Percentiles rank a stretch among this genome's conserved stretches.
Evolutionary conservation across 30 jellyfish, hydroid and myxozoan genomes (phyloP).

Genomic region (Nemopilema nomurai): DNA sequence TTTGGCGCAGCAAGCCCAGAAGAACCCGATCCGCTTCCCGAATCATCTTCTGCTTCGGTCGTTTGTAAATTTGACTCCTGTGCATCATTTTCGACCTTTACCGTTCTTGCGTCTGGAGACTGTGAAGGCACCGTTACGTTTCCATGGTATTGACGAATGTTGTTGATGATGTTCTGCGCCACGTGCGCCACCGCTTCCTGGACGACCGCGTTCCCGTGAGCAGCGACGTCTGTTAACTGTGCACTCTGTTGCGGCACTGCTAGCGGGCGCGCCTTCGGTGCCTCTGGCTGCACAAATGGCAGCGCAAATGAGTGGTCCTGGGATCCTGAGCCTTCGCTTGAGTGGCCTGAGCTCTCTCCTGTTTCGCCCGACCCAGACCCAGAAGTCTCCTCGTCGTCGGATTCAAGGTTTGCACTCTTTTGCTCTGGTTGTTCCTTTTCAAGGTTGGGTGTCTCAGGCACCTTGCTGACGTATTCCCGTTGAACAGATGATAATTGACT

Average conservation of each 20-base stretch:
- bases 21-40: slow-evolving; percentile 58
- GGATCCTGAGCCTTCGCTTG: slow-evolving; percentile 67
- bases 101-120: slow-evolving; percentile 49
- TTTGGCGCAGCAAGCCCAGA: slow-evolving; percentile 40
- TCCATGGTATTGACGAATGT: slow-evolving; percentile 23
- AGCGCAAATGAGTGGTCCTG: slow-evolving; percentile 60
- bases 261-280: slow-evolving; percentile 49
- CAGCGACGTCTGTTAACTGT: slow-evolving; percentile 16
- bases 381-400: slow-evolving; percentile 50
- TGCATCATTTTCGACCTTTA: slow-evolving; percentile 35
- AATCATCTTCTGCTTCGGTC: slow-evolving; percentile 43
- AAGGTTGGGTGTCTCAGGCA: slow-evolving; percentile 18
- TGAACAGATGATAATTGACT: slow-evolving; percentile 24
- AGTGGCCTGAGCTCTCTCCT: slow-evolving; percentile 59
- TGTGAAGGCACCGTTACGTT: slow-evolving; percentile 37
- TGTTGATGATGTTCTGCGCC: slow-evolving; percentile 29
- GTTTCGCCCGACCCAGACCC: slow-evolving; percentile 92
- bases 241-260: slow-evolving; percentile 13
- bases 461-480: slow-evolving; percentile 39
- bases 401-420: slow-evolving; percentile 15
- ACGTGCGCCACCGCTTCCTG: slow-evolving; percentile 32
- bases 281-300: slow-evolving; percentile 66
- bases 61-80: slow-evolving; percentile 30
- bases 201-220: slow-evolving; percentile 17
- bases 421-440: slow-evolving; percentile 36